Base-by-base conservation (phyloP, 2,113 vertebrate species). In the Lagopus leucura region DNA sequence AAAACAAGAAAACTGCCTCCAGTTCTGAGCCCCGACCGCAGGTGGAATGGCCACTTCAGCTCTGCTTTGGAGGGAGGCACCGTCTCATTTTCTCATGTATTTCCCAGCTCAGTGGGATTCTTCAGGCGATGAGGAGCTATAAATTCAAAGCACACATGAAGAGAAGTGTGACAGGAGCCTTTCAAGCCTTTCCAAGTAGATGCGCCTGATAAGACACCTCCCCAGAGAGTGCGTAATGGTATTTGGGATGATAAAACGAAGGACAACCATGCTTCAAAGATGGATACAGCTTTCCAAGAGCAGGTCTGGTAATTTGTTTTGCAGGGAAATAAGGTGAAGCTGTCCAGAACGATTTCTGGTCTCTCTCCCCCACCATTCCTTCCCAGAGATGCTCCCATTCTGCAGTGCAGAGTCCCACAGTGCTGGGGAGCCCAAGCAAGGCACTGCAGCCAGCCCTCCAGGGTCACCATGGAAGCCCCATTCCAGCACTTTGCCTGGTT, bases 151-250 rank as follows among this genome's bases (percentile, higher is more conserved):
- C 40, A 47, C 1, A 7, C 54, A 78, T 18, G 82, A 81, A 73
- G 14, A 36, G 17, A 80, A 88, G 54, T 22, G 0, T 60, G 89
- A 94, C 85, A 72, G 76, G 63, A 72, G 48, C 77, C 94, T 97
- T 97, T 97, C 76, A 97, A 96, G 86, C 77, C 70, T 80, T 93
- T 96, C 96, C 97, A 97, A 92, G 61, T 67, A 95, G 96, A 97
- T 96, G 80, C 2, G n/a, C 60, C 87, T 72, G 95, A 96, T 96
- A 96, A 96, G 86, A 52, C 74, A 74, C 75, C 88, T 94, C 91
- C 88, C 82, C 83, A 94, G 32, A 47, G 86, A 42, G 63, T n/a
- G 13, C 36, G 91, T 91, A 86, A 88, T 94, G 64, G 64, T 84
- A 47, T 63, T 92, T n/a, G 55, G 88, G 67, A 91, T 83, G 74